phyloP scores from a whole-genome alignment of 2,888 invertebrate genomes.

The Megaustenia siamemsis region DNA sequence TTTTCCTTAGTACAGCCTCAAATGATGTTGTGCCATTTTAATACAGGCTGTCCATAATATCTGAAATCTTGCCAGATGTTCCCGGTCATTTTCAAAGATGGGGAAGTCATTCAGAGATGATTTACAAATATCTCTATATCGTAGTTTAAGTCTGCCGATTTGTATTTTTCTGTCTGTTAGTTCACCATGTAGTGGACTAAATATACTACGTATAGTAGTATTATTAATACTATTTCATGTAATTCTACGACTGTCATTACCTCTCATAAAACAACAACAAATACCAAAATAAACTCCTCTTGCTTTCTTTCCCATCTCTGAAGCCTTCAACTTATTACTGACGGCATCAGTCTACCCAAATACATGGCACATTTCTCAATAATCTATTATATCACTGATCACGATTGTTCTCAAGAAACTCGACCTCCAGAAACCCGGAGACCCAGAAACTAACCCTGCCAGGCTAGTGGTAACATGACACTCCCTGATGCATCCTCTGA shows the following conservation, averaged over 20 bases:
- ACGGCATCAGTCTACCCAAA: background rate
- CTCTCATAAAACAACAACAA: background rate
- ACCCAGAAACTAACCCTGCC: background rate
- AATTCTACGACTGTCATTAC: conserved; percentile 1
- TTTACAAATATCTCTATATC: too few species aligned
- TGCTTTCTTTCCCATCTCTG: background rate
- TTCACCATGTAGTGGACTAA: background rate
- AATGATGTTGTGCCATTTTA: too few species aligned
- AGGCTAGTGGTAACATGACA: conserved; percentile 3
- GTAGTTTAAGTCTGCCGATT: too few species aligned
- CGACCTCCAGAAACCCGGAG: background rate
- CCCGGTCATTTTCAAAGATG: too few species aligned
- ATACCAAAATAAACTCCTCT: background rate
- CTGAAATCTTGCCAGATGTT: too few species aligned
- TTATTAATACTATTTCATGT: background rate
- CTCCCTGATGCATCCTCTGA: conserved; percentile 27
- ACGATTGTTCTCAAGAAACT: background rate
- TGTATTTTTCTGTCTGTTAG: too few species aligned
- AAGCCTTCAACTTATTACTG: background rate
- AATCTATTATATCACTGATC: background rate
- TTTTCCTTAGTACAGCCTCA: too few species aligned
- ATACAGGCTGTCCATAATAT: too few species aligned
- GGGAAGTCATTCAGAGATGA: too few species aligned
- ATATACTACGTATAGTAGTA: background rate
- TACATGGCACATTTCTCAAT: conserved; percentile 14